Evolutionary conservation across 2,888 invertebrate genomes (phyloP).

Genomic region (Drosophila rellima): DNA sequence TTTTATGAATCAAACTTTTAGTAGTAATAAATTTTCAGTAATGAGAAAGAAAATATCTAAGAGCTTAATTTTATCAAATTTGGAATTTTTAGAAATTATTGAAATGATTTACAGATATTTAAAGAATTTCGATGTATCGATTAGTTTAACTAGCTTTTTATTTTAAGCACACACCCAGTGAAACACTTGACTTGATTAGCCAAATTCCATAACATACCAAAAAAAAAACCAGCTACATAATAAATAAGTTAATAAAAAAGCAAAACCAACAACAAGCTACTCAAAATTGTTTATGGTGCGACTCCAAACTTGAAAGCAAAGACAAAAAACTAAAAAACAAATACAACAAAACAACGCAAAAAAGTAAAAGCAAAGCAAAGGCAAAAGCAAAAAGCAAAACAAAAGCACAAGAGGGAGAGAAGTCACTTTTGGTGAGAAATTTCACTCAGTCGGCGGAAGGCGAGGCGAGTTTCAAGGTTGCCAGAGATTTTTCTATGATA

Average conservation of each 20-base stretch:
- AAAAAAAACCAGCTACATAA: constrained; percentile 50
- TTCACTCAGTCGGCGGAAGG: constrained; percentile 63
- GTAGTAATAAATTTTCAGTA: background rate
- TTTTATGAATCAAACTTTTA: constrained; percentile 5
- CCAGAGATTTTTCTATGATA: constrained; percentile 54
- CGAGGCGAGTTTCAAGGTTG: constrained; percentile 65
- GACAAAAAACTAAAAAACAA: constrained; percentile 35
- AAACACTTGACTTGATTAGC: constrained; percentile 68
- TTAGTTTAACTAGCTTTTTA: background rate
- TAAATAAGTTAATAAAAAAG: constrained; percentile 45
- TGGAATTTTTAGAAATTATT: background rate
- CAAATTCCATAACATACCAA: constrained; percentile 52
- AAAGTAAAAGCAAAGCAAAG: constrained; percentile 31
- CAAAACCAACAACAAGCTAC: constrained; percentile 38
- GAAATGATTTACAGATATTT: constrained; percentile 2
- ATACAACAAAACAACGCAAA: constrained; percentile 21
- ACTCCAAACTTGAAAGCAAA: constrained; percentile 66
- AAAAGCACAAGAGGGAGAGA: constrained; percentile 17
- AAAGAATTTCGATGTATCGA: constrained; percentile 1
- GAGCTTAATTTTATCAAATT: background rate
- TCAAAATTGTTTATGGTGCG: constrained; percentile 69
- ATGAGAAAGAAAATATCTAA: background rate
- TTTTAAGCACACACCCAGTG: background rate
- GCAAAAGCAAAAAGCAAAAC: constrained; percentile 39
- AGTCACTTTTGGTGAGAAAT: constrained; percentile 58